Evolutionary conservation across 2,888 invertebrate species (phyloP), one percentile per base, ranked within the genome.

Genomic region (Epiblema foenella): DNA sequence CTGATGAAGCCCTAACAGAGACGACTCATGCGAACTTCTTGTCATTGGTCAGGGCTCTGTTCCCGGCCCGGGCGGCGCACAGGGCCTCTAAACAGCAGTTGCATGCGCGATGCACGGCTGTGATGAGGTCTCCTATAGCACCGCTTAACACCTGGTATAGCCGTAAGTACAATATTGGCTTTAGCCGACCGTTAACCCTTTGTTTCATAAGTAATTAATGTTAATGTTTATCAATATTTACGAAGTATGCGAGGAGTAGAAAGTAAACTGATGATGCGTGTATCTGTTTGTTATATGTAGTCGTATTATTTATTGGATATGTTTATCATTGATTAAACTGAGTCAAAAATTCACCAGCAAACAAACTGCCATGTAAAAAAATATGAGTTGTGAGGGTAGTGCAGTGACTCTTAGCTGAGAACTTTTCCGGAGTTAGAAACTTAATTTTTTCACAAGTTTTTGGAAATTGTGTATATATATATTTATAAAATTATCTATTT

Each of bases 11-110:
- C 63, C 86, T 97, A 49, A 96, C 96, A 86, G 97, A 97, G 86
- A 97, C 97, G 62, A 97, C 97, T 0, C 97, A 97, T 77, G 95
- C 96, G 0, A 97, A 96, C 85, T 99, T 98, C 93, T 95, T 99
- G 86, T 97, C 98, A 0, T 89, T 99, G 54, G 94, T 99, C 37
- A 94, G 98, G 7, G 98, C 98, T 80, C 95, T 98, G 71, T 97
- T 99, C 80, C 97, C 97, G 66, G 97, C 97, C 0, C 96, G 97
- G 7, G 95, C 96, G 0, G 98, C 98, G 76, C 97, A 97, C 82
- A 95, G 98, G 57, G 97, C 98, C 88, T 96, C 96, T 33, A 95
- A 96, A 74, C 93, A 94, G 8, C 96, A 97, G 82, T 88, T 98
- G 87, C 96, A 97, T 83, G 94, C 96, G 77, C 94, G 96, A 60